These are phyloP conservation scores for Passer domesticus DNA, from an alignment of 2,113 vertebrate species.

Conservation along the genomic window DNA sequence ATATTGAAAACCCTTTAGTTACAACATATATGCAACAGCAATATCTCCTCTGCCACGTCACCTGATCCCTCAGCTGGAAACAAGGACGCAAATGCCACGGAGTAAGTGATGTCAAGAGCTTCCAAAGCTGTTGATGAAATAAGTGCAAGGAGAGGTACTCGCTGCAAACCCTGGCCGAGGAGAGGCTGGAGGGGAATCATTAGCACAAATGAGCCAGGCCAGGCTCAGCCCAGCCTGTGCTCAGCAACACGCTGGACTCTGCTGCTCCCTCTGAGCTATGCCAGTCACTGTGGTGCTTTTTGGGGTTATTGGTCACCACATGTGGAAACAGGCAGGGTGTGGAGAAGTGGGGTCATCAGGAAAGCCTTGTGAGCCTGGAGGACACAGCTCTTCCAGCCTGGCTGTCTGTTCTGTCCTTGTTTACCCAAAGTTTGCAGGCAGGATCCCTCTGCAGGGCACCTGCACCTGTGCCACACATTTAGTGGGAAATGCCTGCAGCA, in stretches of 20 bases:
- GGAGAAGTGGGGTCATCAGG: background rate
- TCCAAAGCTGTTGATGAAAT: background rate
- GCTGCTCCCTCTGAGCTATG: background rate
- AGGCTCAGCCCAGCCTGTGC: background rate
- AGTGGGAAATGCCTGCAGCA: background rate
- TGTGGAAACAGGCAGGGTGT: fast-evolving
- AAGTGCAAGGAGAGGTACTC: background rate
- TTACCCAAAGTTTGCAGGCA: background rate
- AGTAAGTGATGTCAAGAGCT: background rate
- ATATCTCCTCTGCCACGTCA: background rate
- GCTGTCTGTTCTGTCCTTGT: background rate
- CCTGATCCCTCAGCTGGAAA: background rate
- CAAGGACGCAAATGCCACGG: background rate
- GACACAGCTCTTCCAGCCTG: background rate
- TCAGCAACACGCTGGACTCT: fast-evolving
- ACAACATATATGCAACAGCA: background rate
- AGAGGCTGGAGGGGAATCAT: background rate
- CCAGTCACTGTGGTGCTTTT: background rate
- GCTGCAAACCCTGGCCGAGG: background rate
- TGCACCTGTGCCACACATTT: background rate
- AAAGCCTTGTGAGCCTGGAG: background rate
- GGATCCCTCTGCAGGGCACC: background rate
- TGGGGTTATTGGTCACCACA: background rate
- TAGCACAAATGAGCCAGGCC: background rate
- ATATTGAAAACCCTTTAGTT: background rate